Conservation (phyloP, 2,797 vertebrate genomes). For the Lacerta agilis region DNA sequence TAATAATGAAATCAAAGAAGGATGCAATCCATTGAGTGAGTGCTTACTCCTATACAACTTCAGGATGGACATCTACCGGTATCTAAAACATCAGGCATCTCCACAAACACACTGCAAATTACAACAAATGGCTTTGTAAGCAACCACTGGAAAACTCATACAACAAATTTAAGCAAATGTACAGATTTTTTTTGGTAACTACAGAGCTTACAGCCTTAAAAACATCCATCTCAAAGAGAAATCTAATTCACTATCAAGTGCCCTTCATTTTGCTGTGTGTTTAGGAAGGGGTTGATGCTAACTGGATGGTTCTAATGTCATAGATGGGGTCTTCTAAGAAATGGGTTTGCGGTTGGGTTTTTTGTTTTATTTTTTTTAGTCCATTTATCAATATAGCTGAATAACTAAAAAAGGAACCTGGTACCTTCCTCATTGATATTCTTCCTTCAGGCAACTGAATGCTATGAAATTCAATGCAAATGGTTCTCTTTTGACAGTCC, state of each 20-base stretch:
- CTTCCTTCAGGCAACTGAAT: conserved; percentile 59
- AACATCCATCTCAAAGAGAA: neutral
- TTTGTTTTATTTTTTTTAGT: neutral
- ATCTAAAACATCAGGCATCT: neutral
- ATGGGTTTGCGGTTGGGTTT: conserved; percentile 2
- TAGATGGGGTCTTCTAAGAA: conserved; percentile 32
- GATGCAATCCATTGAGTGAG: too few species aligned
- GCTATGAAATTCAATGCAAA: conserved; percentile 72
- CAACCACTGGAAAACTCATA: neutral
- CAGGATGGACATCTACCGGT: neutral
- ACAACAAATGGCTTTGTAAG: neutral
- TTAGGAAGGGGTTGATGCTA: neutral
- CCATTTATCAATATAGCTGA: conserved; percentile 36
- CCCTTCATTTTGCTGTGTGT: neutral
- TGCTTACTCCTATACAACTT: neutral
- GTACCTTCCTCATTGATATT: conserved; percentile 68
- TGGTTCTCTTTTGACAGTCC: conserved; percentile 66
- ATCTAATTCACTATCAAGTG: neutral
- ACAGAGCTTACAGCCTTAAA: neutral
- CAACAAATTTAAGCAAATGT: neutral
- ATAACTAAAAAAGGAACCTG: conserved; percentile 51
- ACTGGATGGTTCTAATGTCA: conserved; percentile 40
- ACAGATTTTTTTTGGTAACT: neutral
- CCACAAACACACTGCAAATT: neutral
- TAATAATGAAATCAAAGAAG: conserved; percentile 1